Evolutionary conservation across 2,888 invertebrate species (phyloP).

Genomic region (Hemithea aestivaria): DNA sequence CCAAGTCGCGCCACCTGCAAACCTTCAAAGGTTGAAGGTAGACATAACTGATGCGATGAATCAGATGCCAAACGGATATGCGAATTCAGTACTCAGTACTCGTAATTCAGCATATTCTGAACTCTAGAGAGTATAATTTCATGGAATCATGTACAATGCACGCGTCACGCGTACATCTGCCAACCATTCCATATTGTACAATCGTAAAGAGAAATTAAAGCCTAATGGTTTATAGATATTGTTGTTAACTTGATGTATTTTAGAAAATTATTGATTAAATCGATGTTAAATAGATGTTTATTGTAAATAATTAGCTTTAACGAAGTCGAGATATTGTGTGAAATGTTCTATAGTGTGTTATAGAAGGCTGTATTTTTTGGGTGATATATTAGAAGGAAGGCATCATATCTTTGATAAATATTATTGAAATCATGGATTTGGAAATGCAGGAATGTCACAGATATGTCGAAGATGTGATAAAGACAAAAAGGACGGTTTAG

Average conservation of each 20-base stretch:
- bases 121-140: too few species aligned
- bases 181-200: slow-evolving; percentile 40
- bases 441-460: slow-evolving; percentile 29
- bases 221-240: slow-evolving; percentile 68
- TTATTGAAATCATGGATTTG: slow-evolving; percentile 44
- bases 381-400: slow-evolving; percentile 72
- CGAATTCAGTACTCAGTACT: too few species aligned
- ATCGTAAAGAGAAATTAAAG: slow-evolving; percentile 60
- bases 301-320: slow-evolving; percentile 69
- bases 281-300: slow-evolving; percentile 79
- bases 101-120: too few species aligned
- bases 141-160: too few species aligned
- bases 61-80: neutral
- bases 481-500: slow-evolving; percentile 54
- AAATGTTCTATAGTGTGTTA: slow-evolving; percentile 66
- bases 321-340: slow-evolving; percentile 52
- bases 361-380: slow-evolving; percentile 78
- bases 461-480: slow-evolving; percentile 71
- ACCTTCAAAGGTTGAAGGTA: too few species aligned
- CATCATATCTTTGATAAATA: slow-evolving; percentile 72
- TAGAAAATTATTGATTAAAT: slow-evolving; percentile 77
- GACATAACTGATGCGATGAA: too few species aligned
- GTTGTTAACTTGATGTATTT: slow-evolving; percentile 78
- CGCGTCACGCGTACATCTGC: slow-evolving; percentile 3
- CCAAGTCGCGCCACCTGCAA: too few species aligned